Base-by-base conservation (phyloP, 1,140 invertebrate species). In the Leptinotarsa undecemlineata region DNA sequence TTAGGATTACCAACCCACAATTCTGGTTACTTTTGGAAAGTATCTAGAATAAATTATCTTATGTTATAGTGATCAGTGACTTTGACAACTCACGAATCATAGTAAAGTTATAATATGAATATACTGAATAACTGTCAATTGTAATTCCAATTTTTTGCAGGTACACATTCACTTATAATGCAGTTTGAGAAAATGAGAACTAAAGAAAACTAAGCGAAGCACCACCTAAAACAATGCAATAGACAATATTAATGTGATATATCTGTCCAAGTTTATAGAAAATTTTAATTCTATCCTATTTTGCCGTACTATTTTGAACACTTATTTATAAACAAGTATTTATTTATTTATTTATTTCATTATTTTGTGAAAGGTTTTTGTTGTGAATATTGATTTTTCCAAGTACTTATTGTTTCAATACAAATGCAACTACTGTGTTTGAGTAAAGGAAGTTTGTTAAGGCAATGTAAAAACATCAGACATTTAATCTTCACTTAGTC, bases 111-210 rank as follows among this genome's bases (percentile, higher is more conserved):
- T n/a, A 20, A 61, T 15, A 61, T 61, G 17, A 61, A 61, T 13
- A 61, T 20, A 61, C 2, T 61, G 6, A 20, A 17, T 61, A n/a
- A 8, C 17, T 61, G 8, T 61, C 11, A n/a, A n/a, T 61, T 17
- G 3, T 17, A 61, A 11, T 17, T 20, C 3, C 20, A 61, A n/a
- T 61, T 21, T 66, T 75, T 75, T 78, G 2, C 79, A 62, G 78
- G 81, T 26, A 81, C 79, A 14, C 77, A 80, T 70, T 77, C 77
- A 17, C 64, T 80, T 17, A 80, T 80, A 51, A 74, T 73, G 76
- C 79, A 79, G 42, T 80, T 80, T 63, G 79, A 80, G 33, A 80
- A 75, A 61, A 70, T 78, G 74, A 68, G 71, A 26, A 72, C 72
- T 42, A 77, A 77, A 62, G 63, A 64, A 64, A 26, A 72, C 72